These are phyloP conservation scores for Pocillopora grandis DNA, from an alignment of 92 coral and sea anemone species.

Conservation along the genomic window DNA sequence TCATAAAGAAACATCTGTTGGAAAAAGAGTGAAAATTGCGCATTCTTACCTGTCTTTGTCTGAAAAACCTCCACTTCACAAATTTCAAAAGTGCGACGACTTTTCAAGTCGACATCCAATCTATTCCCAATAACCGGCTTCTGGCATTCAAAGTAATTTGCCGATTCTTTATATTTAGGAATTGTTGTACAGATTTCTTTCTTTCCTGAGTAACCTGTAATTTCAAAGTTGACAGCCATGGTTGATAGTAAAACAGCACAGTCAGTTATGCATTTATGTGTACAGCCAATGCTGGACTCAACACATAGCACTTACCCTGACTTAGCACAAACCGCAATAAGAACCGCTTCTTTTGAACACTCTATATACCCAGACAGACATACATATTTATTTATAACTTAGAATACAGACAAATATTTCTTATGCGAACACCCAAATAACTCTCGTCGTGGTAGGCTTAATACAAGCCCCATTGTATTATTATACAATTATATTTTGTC, in stretches of 20 bases:
- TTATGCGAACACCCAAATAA: too few species aligned
- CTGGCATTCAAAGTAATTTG: slow-evolving; percentile 9
- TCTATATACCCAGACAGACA: too few species aligned
- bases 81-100: not conserved
- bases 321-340: too few species aligned
- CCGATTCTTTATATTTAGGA: not conserved
- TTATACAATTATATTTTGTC: too few species aligned
- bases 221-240: not conserved
- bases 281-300: not conserved
- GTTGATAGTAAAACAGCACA: not conserved
- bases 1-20: too few species aligned
- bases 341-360: too few species aligned
- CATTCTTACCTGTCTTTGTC: slow-evolving; percentile 9
- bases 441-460: too few species aligned
- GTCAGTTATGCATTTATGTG: too few species aligned
- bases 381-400: too few species aligned
- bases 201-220: not conserved
- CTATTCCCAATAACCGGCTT: not conserved
- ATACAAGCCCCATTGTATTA: too few species aligned
- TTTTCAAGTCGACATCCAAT: not conserved
- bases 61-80: slow-evolving; percentile 22
- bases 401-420: too few species aligned
- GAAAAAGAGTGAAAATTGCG: not conserved
- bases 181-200: not conserved
- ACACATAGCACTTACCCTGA: not conserved